Conservation (phyloP, 2,797 vertebrate species). For the Hybognathus amarus region DNA sequence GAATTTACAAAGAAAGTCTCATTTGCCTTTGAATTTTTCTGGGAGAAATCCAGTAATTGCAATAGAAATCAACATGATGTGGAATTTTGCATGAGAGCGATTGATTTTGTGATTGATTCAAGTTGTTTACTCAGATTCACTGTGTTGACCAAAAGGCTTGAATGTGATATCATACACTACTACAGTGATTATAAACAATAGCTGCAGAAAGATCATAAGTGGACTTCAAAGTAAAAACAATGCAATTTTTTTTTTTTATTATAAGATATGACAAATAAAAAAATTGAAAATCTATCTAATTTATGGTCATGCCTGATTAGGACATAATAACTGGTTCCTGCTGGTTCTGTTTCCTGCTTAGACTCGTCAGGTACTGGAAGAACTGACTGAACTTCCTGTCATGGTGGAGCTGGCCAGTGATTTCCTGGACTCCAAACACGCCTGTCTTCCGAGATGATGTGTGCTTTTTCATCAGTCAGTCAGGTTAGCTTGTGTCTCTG, state of each 20-base stretch:
- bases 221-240: neutral
- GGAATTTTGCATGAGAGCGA: neutral
- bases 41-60: neutral
- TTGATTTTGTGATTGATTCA: neutral
- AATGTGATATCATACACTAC: neutral
- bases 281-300: neutral
- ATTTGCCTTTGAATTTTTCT: neutral
- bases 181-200: no score
- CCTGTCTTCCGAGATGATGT: slow-evolving; percentile 97
- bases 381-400: slow-evolving; percentile 94
- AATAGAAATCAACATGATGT: neutral
- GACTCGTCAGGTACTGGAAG: slow-evolving; percentile 97
- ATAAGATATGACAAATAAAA: neutral
- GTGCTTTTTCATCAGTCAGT: slow-evolving; percentile 99
- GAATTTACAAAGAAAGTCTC: neutral
- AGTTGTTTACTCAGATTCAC: neutral
- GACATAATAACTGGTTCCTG: neutral
- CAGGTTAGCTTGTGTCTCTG: slow-evolving; percentile 76
- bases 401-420: slow-evolving; percentile 99
- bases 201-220: neutral
- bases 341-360: slow-evolving; percentile 62
- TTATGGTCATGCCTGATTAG: neutral
- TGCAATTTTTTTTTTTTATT: no score
- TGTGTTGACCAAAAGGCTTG: neutral
- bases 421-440: slow-evolving; percentile 97